Base-by-base conservation (phyloP, 2,113 vertebrate genomes). In the Lycaon pictus region DNA sequence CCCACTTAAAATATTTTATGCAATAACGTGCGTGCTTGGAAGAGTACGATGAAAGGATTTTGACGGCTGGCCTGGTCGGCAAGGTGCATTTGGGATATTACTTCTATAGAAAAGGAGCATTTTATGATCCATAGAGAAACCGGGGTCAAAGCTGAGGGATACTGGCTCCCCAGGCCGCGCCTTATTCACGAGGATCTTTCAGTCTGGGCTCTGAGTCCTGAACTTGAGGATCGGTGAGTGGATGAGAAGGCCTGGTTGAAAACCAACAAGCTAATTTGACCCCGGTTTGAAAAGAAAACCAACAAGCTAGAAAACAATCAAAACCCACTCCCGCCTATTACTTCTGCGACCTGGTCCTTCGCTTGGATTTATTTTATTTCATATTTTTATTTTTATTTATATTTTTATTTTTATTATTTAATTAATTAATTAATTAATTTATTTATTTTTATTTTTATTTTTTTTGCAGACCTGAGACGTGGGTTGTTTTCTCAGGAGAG, bases 111-210 rank as follows among this genome's bases (percentile, higher is more conserved):
- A 29, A 56, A 71, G 58, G 55, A n/a, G 12, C 19, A 8, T 22
- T 58, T 53, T 15, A 15, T 48, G 20, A 19, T 60, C 60, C 29
- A 25, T 13, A 19, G 17, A 35, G 71, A 29, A 81, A 35, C 23
- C 5, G 9, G 23, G 51, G 23, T 25, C 12, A 53, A 25, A 56
- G 37, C n/a, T 25, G 43, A 60, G 16, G 60, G 63, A 25, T 0
- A 0, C 5, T 8, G 32, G 43, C 15, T n/a, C 16, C 27, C 15
- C n/a, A 23, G 1, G 11, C 2, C 12, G 20, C 7, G 23, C 11
- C 6, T 79, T 22, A 4, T 20, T 7, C 0, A 0, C 12, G 1
- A n/a, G 0, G 69, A 20, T 4, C 9, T 23, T 35, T 67, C 32
- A 35, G 5, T 53, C 17, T 7, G 2, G 17, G 27, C 19, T 77